Evolutionary conservation across 2,113 vertebrate genomes (phyloP), one percentile per base, ranked within the genome.

Genomic region (Herpetotheres cachinnans): DNA sequence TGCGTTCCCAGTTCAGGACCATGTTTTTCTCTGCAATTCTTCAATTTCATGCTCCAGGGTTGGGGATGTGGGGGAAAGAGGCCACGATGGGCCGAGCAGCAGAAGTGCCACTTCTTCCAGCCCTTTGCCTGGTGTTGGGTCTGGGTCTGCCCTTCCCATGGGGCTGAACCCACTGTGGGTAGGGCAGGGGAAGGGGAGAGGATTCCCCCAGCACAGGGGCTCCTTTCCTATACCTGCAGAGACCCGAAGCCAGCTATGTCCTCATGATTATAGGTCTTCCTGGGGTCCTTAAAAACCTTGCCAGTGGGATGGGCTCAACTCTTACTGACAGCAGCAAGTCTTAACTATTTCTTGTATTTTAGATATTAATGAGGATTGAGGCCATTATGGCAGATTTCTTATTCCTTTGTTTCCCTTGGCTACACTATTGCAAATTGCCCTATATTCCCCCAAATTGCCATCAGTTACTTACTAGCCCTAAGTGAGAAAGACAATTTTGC

Each of bases 351-450:
- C 17, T 49, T 46, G 8, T 50, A 42, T 58, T 61, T 72, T 40
- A 59, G 58, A 9, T 38, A 63, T 36, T 50, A 46, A 66, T 20
- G 44, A 29, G 30, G 47, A 58, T 8, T 46, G 38, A 79, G 62
- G 18, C 25, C 42, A 29, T 50, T 32, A 30, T 9, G 29, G 17
- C 29, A 58, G 26, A 70, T 40, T 44, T n/a, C 21, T 62, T 47
- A 20, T 78, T 25, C 7, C n/a, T n/a, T 50, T 25, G 7, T 1
- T 0, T 13, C 27, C 24, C n/a, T 46, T 2, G 2, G 10, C 49
- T 22, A 27, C 30, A 17, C 49, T 52, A 15, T 32, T 65, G 44
- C 1, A 1, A 59, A 25, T 80, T 40, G 16, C 34, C 21, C 44
- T 27, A 8, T 66, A 9, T 50, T 49, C 10, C 50, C 46, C 32